A percentile compares a stretch with the other conserved stretches of the same genome.
Evolutionary conservation across 2,888 invertebrate species (phyloP).

Genomic region (Melinaea marsaeus): DNA sequence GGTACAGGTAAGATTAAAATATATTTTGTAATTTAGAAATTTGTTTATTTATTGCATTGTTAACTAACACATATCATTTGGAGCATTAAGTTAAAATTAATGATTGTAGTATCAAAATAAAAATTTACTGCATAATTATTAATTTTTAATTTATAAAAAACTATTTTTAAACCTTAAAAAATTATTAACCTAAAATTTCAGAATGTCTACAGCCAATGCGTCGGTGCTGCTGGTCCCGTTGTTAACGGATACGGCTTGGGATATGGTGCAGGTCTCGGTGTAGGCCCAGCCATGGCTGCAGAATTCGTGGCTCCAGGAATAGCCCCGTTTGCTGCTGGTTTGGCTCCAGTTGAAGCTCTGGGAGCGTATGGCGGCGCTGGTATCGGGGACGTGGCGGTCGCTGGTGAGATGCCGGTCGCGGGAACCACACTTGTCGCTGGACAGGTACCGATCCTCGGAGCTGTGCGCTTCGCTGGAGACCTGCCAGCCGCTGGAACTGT

Average conservation of each 20-base stretch:
- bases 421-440: conserved; percentile 39
- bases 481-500: conserved; percentile 38
- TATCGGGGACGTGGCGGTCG: conserved; percentile 40
- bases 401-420: conserved; percentile 44
- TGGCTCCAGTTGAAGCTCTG: conserved; percentile 1
- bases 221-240: conserved; percentile 17
- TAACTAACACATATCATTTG: background rate
- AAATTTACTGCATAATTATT: no score
- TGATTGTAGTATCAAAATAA: no score
- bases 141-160: no score
- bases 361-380: conserved; percentile 39
- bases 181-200: conserved; percentile 9
- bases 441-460: conserved; percentile 38
- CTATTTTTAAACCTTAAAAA: background rate
- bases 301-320: background rate
- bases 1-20: conserved; percentile 35
- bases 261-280: background rate
- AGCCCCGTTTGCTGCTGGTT: conserved; percentile 3
- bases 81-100: no score
- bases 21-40: background rate
- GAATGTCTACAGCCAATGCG: conserved; percentile 28
- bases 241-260: conserved; percentile 6
- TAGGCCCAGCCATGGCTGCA: background rate
- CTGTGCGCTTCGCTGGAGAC: conserved; percentile 37
- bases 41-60: background rate